Base-by-base conservation (phyloP, 2,113 vertebrate genomes). In the Gobius niger region DNA sequence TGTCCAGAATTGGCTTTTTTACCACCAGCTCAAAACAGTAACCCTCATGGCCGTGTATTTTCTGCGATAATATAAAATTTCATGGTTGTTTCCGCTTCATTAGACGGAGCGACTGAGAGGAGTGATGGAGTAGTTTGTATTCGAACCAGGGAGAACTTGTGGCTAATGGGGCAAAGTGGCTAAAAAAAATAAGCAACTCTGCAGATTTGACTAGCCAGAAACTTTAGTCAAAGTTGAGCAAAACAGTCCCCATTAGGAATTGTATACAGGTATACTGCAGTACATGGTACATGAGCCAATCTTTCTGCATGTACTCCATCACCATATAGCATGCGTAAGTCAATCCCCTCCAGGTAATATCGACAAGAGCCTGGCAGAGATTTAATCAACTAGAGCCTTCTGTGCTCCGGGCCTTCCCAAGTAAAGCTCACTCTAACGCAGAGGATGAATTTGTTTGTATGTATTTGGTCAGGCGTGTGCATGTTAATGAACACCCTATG, bases 11-110 rank as follows among this genome's bases (percentile, higher is more conserved):
- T 75, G 65, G n/a, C 47, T 82, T 72, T 62, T 75, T 65, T 57
- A 70, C 62, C 64, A 71, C 77, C 63, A 4, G 42, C 18, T 44
- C 70, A 72, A 75, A 63, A 60, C 56, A 44, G 60, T 63, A 81
- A 81, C 52, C 68, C 16, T 47, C 53, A 67, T 47, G 47, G 78
- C 56, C 13, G 18, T 50, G 47, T 51, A 77, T 65, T 68, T 68
- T 40, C 44, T 49, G n/a, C 18, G 9, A 54, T 54, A 24, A 54
- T 24, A 61, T 67, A 72, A 65, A 51, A 69, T 67, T 69, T 83
- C 72, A 82, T 81, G 61, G 59, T 6, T 57, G 7, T 71, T 63
- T 72, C 69, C 67, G 71, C 78, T 68, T 79, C 63, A 83, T 73
- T 76, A 74, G 52, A 73, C 7, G 14, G 65, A 67, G 0, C 59